Evolutionary conservation across 2,113 vertebrate genomes (phyloP).

Genomic region (Centropus bengalensis): DNA sequence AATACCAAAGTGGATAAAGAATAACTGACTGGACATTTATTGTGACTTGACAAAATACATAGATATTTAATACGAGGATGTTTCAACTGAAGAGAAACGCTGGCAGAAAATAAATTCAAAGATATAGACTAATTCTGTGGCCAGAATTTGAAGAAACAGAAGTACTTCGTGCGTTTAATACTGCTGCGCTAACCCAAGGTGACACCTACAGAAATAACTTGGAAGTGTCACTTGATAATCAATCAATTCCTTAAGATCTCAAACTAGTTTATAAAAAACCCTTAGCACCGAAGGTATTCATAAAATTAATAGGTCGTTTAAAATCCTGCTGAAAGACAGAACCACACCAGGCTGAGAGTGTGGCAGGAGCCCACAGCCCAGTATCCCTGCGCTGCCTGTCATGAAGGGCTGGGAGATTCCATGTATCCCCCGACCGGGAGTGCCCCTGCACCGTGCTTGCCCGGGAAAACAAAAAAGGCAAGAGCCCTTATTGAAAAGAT

Average conservation of each 20-base stretch:
- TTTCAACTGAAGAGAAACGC: slow-evolving; percentile 15
- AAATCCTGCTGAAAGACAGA: neutral
- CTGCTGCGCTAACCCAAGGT: neutral
- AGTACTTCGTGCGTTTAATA: neutral
- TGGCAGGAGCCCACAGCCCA: neutral
- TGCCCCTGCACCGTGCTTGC: neutral
- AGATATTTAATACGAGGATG: neutral
- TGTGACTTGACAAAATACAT: slow-evolving; percentile 23
- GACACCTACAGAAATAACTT: slow-evolving; percentile 61
- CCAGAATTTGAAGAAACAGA: neutral
- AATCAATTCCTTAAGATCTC: neutral
- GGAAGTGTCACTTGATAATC: slow-evolving; percentile 46
- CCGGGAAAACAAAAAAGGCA: slow-evolving; percentile 5
- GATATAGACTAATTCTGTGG: neutral
- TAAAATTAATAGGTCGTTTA: neutral
- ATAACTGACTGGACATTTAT: slow-evolving; percentile 5
- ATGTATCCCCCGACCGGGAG: neutral
- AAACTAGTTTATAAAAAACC: neutral
- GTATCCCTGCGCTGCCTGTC: neutral
- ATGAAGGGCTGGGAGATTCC: neutral
- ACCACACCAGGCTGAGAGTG: fast-evolving
- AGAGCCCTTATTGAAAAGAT: slow-evolving; percentile 81
- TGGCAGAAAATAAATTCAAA: neutral
- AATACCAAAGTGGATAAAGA: slow-evolving; percentile 46
- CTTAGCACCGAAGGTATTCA: neutral